Base-by-base conservation (phyloP, 1,140 invertebrate genomes). In the Triops cancriformis region DNA sequence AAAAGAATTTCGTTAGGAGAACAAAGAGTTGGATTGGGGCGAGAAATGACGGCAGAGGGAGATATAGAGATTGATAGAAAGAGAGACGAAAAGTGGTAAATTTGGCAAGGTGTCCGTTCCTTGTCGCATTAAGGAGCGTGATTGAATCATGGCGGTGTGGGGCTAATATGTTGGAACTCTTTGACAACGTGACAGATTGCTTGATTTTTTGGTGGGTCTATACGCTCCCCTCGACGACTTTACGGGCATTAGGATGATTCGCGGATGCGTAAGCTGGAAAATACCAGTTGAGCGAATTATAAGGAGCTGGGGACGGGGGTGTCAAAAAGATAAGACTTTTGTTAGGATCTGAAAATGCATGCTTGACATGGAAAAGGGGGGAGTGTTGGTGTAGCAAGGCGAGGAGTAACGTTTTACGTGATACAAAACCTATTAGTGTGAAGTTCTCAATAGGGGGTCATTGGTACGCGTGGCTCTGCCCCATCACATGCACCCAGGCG, bases 21-120 rank as follows among this genome's bases (percentile, higher is more conserved):
- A 64, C 51, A 64, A 64, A 64, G 14, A 64, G 51, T 64, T 23
- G 51, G 7, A 18, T 2, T 37, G 31, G 31, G 7, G 31, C 2
- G 51, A 64, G 18, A 64, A 64, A 64, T 23, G 51, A 64, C 51
- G 23, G 43, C 51, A 23, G 14, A n/a, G 23, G 10, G 23, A 18
- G n/a, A 23, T 64, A 64, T 64, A 64, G 23, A 64, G 51, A 64
- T 64, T 64, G 51, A 64, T 64, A 64, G 51, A 64, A 64, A 64
- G 18, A 10, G 51, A 23, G 51, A 37, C 31, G 31, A 64, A 64
- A 64, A 64, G 51, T 5, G 51, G 10, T 64, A 64, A 64, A n/a
- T 64, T 64, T 64, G 51, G 51, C 51, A 14, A 18, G 18, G 6
- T 23, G 51, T 64, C 51, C 51, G 51, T 64, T 11, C 51, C 51